Conservation (phyloP, 2,888 invertebrate genomes). For the Megaustenia siamemsis region DNA sequence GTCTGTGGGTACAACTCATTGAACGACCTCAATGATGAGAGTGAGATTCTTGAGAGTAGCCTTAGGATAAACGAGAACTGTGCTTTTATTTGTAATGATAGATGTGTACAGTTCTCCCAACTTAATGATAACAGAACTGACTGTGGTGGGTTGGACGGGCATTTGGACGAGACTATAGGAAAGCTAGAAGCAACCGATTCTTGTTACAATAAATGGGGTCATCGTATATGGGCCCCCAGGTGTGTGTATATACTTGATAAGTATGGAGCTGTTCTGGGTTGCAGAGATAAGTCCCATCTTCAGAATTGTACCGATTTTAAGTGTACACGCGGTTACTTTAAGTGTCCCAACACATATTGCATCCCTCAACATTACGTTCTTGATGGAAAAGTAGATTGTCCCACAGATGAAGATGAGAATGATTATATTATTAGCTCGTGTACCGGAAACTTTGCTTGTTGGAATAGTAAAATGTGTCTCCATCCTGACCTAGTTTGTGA, state of each 20-base stretch:
- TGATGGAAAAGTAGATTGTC: slow-evolving; percentile 18
- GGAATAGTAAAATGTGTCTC: slow-evolving; percentile 49
- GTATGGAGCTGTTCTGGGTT: slow-evolving; percentile 10
- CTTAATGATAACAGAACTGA: slow-evolving; percentile 71
- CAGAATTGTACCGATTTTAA: slow-evolving; percentile 26
- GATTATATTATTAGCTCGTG: neutral
- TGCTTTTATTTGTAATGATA: slow-evolving; percentile 45
- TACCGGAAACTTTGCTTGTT: slow-evolving; percentile 25
- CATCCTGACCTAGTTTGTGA: slow-evolving; percentile 59
- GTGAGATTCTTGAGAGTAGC: too few relatives aligned
- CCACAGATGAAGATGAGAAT: slow-evolving; percentile 20
- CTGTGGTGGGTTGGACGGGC: slow-evolving; percentile 68
- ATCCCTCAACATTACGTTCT: neutral
- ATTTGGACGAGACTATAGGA: slow-evolving; percentile 25
- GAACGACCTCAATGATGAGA: neutral
- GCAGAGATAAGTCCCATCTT: slow-evolving; percentile 78
- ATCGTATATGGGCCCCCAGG: neutral
- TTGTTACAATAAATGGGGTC: neutral
- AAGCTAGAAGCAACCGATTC: neutral
- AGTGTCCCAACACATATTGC: slow-evolving; percentile 34
- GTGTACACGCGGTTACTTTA: slow-evolving; percentile 36
- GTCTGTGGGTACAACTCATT: neutral
- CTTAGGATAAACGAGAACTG: neutral
- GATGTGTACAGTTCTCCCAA: slow-evolving; percentile 69
- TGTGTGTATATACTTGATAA: slow-evolving; percentile 27